These are phyloP conservation scores for Sternarchorhynchus goeldii DNA, from an alignment of 2,797 vertebrate species.

Conservation along the genomic window DNA sequence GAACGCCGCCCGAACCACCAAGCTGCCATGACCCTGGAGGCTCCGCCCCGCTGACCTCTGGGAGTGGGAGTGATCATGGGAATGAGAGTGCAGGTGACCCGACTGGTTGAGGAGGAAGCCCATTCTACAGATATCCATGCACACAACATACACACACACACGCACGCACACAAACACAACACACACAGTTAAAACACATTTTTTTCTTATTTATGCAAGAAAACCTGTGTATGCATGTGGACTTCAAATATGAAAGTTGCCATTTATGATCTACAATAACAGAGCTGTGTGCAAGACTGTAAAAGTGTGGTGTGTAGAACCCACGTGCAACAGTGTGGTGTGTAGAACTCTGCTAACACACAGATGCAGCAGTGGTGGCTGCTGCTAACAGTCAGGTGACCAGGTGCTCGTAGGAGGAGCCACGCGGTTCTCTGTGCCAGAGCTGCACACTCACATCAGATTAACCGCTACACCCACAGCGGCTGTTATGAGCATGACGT, in stretches of 20 bases:
- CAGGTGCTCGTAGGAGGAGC: no score
- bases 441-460: slow-evolving; percentile 81
- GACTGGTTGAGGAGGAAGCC: slow-evolving; percentile 93
- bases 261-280: no score
- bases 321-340: no score
- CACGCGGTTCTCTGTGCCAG: background rate
- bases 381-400: no score
- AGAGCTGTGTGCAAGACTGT: no score
- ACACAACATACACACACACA: slow-evolving; percentile 27
- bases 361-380: background rate
- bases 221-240: no score
- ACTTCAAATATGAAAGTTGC: no score
- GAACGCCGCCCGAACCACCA: slow-evolving; percentile 92
- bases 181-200: no score
- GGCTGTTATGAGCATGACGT: slow-evolving; percentile 97
- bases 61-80: slow-evolving; percentile 76
- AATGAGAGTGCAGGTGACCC: slow-evolving; percentile 87
- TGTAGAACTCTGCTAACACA: background rate
- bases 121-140: slow-evolving; percentile 79
- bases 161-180: slow-evolving; percentile 2
- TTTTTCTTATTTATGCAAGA: no score
- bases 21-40: slow-evolving; percentile 77
- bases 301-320: slow-evolving; percentile 1
- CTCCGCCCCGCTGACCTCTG: slow-evolving; percentile 66
- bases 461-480: slow-evolving; percentile 96